Evolutionary conservation across 2,797 vertebrate genomes (phyloP).

Genomic region (Gambelia wislizenii): DNA sequence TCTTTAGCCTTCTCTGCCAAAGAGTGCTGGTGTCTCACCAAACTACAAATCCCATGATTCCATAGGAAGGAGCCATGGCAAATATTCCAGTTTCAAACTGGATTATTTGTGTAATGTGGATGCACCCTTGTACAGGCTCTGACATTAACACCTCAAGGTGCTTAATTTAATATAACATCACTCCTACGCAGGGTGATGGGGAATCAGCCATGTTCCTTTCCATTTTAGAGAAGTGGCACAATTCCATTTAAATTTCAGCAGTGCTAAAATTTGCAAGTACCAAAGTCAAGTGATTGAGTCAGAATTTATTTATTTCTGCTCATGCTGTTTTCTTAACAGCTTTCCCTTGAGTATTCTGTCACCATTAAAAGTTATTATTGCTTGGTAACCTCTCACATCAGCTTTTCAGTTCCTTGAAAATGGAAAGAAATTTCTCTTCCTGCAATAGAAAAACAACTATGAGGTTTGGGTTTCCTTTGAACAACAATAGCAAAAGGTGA

Average conservation of each 20-base stretch:
- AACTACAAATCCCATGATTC: too few species aligned
- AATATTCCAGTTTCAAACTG: too few species aligned
- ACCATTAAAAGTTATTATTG: background rate
- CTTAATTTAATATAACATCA: background rate
- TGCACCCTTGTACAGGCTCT: background rate
- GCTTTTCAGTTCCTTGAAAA: background rate
- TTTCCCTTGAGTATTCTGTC: slow-evolving; percentile 18
- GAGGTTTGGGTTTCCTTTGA: background rate
- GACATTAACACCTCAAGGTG: background rate
- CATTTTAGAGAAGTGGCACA: rapidly evolving
- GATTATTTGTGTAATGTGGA: too few species aligned
- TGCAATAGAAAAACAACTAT: slow-evolving; percentile 29
- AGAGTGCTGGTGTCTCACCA: too few species aligned
- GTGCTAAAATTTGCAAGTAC: background rate
- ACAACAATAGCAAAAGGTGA: background rate
- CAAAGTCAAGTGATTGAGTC: background rate
- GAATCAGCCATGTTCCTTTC: background rate
- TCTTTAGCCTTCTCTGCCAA: too few species aligned
- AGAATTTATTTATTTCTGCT: slow-evolving; percentile 12
- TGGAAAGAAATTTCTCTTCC: background rate
- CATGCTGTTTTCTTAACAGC: background rate
- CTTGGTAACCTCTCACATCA: slow-evolving; percentile 24
- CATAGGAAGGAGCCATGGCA: too few species aligned
- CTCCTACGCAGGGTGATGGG: too few species aligned
- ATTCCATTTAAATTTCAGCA: background rate